These are phyloP conservation scores for Caranx melampygus DNA, from an alignment of 2,113 vertebrate genomes.

Conservation along the genomic window DNA sequence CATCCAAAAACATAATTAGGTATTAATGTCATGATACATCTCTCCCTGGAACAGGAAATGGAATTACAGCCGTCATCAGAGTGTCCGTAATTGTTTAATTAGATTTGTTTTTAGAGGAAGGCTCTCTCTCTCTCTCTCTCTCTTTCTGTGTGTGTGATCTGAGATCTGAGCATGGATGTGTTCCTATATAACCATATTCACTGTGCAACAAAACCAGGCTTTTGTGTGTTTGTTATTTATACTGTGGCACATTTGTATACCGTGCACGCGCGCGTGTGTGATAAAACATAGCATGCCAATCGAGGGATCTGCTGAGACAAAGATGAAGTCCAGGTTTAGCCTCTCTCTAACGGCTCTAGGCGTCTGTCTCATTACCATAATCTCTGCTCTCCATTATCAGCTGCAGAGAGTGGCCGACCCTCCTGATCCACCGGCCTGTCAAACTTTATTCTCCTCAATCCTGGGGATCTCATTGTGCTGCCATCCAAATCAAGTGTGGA, in stretches of 20 bases:
- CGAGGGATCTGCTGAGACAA: slow-evolving; percentile 77
- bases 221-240: slow-evolving; percentile 41
- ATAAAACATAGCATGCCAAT: slow-evolving; percentile 78
- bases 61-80: slow-evolving; percentile 72
- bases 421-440: slow-evolving; percentile 70
- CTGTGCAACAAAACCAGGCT: slow-evolving; percentile 10
- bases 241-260: slow-evolving; percentile 28
- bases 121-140: background rate
- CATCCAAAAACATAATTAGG: too few species aligned
- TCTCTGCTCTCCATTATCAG: slow-evolving; percentile 80
- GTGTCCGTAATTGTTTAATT: slow-evolving; percentile 7
- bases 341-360: slow-evolving; percentile 70
- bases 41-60: slow-evolving; percentile 59
- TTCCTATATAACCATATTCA: slow-evolving; percentile 30
- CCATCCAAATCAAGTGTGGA: slow-evolving; percentile 37
- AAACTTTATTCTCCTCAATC: slow-evolving; percentile 77
- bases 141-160: slow-evolving; percentile 26
- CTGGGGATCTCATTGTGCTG: slow-evolving; percentile 54
- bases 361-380: slow-evolving; percentile 84
- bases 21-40: background rate
- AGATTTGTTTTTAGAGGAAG: slow-evolving; percentile 12
- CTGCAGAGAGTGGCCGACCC: slow-evolving; percentile 71
- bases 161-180: slow-evolving; percentile 28
- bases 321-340: slow-evolving; percentile 81
- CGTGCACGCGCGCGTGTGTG: slow-evolving; percentile 24